Evolutionary conservation across 2,888 invertebrate species (phyloP).

Genomic region (Zeuzera pyrina): DNA sequence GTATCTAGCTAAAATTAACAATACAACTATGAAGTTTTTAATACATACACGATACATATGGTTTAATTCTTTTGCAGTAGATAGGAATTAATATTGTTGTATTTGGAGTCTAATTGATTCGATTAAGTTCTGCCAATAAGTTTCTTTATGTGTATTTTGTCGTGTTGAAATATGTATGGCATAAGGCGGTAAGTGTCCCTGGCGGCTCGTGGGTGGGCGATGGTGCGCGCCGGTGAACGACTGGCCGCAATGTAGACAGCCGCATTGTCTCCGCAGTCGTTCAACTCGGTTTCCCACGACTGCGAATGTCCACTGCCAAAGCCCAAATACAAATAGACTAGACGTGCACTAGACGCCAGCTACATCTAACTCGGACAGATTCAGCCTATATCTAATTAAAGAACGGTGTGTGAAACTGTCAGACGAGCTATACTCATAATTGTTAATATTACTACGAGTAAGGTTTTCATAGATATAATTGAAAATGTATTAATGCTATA

Average conservation of each 20-base stretch:
- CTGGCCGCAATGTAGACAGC: slow-evolving; percentile 46
- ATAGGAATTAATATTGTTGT: background rate
- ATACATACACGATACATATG: background rate
- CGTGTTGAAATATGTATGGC: too few species aligned
- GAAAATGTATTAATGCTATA: too few species aligned
- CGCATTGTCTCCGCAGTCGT: slow-evolving; percentile 70
- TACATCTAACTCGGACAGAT: slow-evolving; percentile 58
- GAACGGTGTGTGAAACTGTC: too few species aligned
- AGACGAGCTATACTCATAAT: too few species aligned
- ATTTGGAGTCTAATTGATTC: background rate
- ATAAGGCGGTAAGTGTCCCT: slow-evolving; percentile 4
- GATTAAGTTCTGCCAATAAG: background rate
- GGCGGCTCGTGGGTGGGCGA: slow-evolving; percentile 39
- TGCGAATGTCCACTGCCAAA: slow-evolving; percentile 66
- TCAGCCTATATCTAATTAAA: too few species aligned
- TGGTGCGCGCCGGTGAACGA: slow-evolving; percentile 37
- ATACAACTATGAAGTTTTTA: too few species aligned
- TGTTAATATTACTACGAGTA: too few species aligned
- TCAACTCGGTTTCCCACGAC: slow-evolving; percentile 72
- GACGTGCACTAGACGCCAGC: slow-evolving; percentile 65
- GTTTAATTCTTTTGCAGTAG: background rate
- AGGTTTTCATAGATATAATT: too few species aligned
- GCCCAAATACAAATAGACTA: slow-evolving; percentile 67
- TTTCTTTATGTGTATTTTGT: background rate
- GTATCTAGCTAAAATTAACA: too few species aligned